Evolutionary conservation across 2,797 vertebrate genomes (phyloP).

Genomic region (Bradypodion pumilum): DNA sequence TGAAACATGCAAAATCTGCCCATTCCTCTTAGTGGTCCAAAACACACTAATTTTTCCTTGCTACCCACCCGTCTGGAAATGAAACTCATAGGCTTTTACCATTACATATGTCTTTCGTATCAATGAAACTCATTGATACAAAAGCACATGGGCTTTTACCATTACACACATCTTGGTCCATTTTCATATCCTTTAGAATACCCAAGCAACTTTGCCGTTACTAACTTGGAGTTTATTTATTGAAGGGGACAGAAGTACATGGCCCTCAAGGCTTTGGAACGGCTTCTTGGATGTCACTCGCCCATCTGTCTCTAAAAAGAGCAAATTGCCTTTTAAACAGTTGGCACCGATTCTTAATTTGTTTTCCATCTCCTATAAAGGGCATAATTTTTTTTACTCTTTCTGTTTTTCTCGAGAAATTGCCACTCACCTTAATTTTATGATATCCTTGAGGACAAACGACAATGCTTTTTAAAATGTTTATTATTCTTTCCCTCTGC

Average conservation of each 20-base stretch:
- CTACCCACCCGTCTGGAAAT: slow-evolving; percentile 28
- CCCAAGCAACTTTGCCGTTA: accelerated
- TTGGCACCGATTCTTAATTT: accelerated
- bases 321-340: not conserved
- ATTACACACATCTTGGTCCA: slow-evolving; percentile 10
- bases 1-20: slow-evolving; percentile 55
- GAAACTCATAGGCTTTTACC: slow-evolving; percentile 26
- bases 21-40: slow-evolving; percentile 16
- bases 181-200: slow-evolving; percentile 18
- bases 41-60: not conserved
- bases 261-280: slow-evolving; percentile 8
- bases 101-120: too few relatives aligned
- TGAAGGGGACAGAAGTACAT: not conserved
- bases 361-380: not conserved
- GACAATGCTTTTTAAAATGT: not conserved
- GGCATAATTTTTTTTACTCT: not conserved
- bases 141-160: slow-evolving; percentile 35
- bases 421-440: not conserved
- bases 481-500: not conserved
- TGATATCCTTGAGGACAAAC: not conserved
- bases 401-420: not conserved
- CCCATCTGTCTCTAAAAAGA: slow-evolving; percentile 24
- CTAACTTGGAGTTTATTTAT: slow-evolving; percentile 37
- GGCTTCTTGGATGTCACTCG: not conserved
- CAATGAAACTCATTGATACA: not conserved